Evolutionary conservation across 2,888 invertebrate species (phyloP), one percentile per base, ranked within the genome.

Genomic region (Caenorhabditis sp.): DNA sequence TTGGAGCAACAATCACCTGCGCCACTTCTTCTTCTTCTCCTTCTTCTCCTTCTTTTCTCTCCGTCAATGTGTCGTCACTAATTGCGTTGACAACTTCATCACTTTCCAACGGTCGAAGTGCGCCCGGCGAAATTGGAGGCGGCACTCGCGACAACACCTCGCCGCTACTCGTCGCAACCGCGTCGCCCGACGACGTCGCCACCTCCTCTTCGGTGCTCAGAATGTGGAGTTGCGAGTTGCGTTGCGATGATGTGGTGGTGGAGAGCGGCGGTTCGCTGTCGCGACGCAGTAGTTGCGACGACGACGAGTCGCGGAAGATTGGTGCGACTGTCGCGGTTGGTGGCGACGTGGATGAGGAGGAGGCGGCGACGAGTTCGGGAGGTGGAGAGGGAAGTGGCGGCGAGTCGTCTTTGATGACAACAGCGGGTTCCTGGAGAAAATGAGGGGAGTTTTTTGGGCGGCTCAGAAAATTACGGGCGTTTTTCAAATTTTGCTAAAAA

Each of bases 331-430:
- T 60, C n/a, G 63, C 64, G n/a, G 61, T 31, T 24, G 75, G 70
- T 37, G 59, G 53, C 5, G 70, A 6, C 63, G 66, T 21, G 71
- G 70, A 23, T 66, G 66, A 17, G 76, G 76, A 24, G 69, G 64
- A 10, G 71, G 76, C 4, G 76, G 69, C 21, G 71, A 69, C n/a
- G n/a, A 61, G 66, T 66, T 71, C 66, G 1, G 66, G 66, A 6
- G 66, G 66, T 21, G 71, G 70, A 23, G 69, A 66, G n/a, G 76
- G 76, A 24, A 72, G 64, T 10, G 71, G 76, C 4, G 76, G 69
- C 21, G 71, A 69, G 31, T 69, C 71, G 4, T 53, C 53, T 53
- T 53, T 53, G 31, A 31, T 31, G n/a, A n/a, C n/a, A n/a, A n/a
- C n/a, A n/a, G n/a, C n/a, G n/a, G n/a, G n/a, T n/a, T n/a, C n/a